Base-by-base conservation (phyloP, 2,888 invertebrate genomes). In the Teleogryllus oceanicus region DNA sequence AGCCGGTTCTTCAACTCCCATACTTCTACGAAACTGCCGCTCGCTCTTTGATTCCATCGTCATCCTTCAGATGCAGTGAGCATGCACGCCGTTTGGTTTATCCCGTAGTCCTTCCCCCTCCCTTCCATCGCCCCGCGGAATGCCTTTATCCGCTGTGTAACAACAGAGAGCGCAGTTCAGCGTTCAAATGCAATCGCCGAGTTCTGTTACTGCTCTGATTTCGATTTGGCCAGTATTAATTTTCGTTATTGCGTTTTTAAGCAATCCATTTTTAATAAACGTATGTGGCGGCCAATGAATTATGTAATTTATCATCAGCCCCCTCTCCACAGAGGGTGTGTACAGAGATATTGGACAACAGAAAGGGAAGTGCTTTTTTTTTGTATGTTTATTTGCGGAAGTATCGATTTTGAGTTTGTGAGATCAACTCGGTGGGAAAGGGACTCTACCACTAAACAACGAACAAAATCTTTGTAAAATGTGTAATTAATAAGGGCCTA, bases 231-330 rank as follows among this genome's bases (percentile, higher is more conserved):
- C 62, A 62, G 62, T 62, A 62, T 62, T 62, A 62, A 62, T 62
- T 62, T 62, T 62, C 62, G 62, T 62, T 62, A 62, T 62, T 62
- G 62, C 13, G 62, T 62, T 62, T 62, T 62, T 62, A 62, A 62
- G 62, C 62, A 62, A 62, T 62, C 62, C 62, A 62, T 62, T 62
- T 62, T 62, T 62, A 62, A 62, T 62, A 62, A 62, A 62, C 62
- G 62, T 62, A 62, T 62, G 62, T 62, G 62, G 62, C 62, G n/a
- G 62, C 62, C 62, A 62, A 62, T 62, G 62, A 62, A 62, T 62
- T 62, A 62, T 62, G 62, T 62, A 62, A 62, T 62, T 62, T 62
- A 62, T 62, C 62, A 62, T 62, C 62, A 62, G 13, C 62, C 13
- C n/a, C 62, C 62, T 62, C 62, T n/a, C n/a, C 62, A 13, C 62